These are phyloP conservation scores for Pterocles gutturalis DNA, from an alignment of 2,113 vertebrate species.

Conservation along the genomic window DNA sequence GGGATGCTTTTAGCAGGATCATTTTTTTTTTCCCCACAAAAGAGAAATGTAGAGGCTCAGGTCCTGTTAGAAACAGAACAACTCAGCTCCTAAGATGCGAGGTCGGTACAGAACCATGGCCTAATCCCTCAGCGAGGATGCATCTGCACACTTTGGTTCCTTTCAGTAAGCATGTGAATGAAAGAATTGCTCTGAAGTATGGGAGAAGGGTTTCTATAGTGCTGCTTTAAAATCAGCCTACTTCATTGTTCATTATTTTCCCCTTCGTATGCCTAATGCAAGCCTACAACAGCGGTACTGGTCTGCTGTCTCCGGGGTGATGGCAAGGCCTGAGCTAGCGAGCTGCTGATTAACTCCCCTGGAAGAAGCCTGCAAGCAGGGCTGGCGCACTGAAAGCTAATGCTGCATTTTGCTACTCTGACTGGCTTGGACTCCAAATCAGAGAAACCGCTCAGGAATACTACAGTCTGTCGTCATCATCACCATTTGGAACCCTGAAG, in stretches of 20 bases:
- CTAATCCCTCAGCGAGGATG: background rate
- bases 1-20: background rate
- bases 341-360: background rate
- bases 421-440: background rate
- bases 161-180: background rate
- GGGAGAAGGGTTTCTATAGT: background rate
- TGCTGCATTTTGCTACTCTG: accelerated
- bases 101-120: background rate
- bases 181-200: background rate
- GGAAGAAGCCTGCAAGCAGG: background rate
- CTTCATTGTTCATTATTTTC: background rate
- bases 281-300: background rate
- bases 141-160: background rate
- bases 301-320: background rate
- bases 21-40: background rate
- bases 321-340: background rate
- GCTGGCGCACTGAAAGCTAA: background rate
- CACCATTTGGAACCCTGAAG: background rate
- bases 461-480: background rate
- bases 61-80: background rate
- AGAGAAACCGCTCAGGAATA: background rate
- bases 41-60: background rate
- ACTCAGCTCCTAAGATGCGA: background rate
- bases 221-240: background rate
- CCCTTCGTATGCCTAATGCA: background rate